A percentile compares a stretch with the other conserved stretches of the same genome.
These are phyloP conservation scores for Progne subis DNA, from an alignment of 2,113 vertebrate genomes.

Conservation along the genomic window DNA sequence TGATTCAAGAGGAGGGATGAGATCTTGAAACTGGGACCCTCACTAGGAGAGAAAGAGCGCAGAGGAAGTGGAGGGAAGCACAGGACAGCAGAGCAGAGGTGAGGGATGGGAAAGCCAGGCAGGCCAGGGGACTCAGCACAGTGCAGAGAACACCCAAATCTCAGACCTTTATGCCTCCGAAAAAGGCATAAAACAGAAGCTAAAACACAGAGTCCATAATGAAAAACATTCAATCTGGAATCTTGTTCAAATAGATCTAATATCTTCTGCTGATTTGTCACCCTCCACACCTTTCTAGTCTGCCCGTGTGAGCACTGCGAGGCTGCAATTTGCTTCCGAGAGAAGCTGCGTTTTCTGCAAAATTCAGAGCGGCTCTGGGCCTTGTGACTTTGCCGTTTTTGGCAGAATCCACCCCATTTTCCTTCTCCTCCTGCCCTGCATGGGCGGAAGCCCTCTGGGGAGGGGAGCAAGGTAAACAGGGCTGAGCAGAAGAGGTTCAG, in stretches of 20 bases:
- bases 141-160: neutral
- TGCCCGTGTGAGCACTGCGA: rapidly evolving
- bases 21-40: neutral
- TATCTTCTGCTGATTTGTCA: neutral
- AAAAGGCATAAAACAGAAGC: neutral
- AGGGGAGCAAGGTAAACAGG: conserved; percentile 19
- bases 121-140: neutral
- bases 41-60: neutral
- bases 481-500: neutral
- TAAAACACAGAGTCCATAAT: neutral
- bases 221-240: neutral
- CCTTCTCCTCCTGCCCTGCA: neutral
- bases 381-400: neutral
- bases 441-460: neutral
- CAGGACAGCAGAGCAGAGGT: neutral
- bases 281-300: neutral
- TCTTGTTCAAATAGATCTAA: neutral
- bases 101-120: neutral
- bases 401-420: neutral
- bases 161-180: neutral
- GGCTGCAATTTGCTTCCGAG: neutral
- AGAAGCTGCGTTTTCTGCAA: neutral
- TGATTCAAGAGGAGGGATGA: neutral
- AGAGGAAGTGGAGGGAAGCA: neutral
- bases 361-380: neutral